These are phyloP conservation scores for Tiphia femorata DNA, from an alignment of 2,888 invertebrate species.

Conservation along the genomic window DNA sequence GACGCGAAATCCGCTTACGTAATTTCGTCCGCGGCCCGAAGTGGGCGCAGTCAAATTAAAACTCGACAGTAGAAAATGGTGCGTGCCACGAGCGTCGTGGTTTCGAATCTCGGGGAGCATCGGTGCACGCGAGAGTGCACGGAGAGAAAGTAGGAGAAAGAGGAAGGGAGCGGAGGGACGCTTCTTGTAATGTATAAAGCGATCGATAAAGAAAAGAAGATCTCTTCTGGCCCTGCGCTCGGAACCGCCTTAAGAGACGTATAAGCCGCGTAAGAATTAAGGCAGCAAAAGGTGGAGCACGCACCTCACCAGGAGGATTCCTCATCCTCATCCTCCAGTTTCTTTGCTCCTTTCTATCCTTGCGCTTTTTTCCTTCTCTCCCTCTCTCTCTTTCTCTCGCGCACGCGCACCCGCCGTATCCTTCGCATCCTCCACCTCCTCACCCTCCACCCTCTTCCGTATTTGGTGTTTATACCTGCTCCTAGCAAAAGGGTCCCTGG, in stretches of 20 bases:
- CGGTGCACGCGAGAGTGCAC: no score
- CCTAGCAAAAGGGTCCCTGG: constrained; percentile 46
- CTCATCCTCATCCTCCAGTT: no score
- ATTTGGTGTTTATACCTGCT: constrained; percentile 64
- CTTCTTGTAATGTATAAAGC: no score
- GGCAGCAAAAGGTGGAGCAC: constrained; percentile 52
- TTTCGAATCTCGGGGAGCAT: no score
- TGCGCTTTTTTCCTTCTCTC: not conserved
- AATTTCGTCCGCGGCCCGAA: not conserved
- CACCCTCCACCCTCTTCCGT: constrained; percentile 21
- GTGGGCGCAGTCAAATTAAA: not conserved
- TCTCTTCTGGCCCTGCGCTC: constrained; percentile 11
- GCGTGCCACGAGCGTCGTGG: no score
- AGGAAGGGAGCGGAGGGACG: no score
- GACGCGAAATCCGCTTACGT: constrained; percentile 1
- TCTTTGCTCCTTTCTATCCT: constrained; percentile 13
- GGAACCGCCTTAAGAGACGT: constrained; percentile 35
- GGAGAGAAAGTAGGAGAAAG: no score
- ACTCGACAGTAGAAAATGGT: no score
- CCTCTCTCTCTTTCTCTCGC: constrained; percentile 9
- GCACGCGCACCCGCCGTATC: no score
- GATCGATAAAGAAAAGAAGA: no score
- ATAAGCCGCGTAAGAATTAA: constrained; percentile 48
- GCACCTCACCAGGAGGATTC: constrained; percentile 15
- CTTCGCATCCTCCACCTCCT: constrained; percentile 16